A percentile compares a stretch with the other conserved stretches of the same genome.
phyloP scores from a whole-genome alignment of 2,888 invertebrate genomes.

The Eupithecia tripunctaria region DNA sequence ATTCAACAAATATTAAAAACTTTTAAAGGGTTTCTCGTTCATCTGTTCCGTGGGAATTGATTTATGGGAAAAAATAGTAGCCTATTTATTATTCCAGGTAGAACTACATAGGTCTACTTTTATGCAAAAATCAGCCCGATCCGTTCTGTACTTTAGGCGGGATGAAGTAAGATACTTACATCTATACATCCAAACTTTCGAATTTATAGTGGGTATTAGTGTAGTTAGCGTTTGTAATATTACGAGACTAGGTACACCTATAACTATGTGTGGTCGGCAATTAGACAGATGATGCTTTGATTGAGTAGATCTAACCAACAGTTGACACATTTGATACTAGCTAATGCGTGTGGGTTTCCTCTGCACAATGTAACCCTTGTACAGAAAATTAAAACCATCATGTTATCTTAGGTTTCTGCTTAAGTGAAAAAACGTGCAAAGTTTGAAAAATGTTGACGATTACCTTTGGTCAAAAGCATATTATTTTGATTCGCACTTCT shows the following conservation, averaged over 20 bases:
- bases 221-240: background rate
- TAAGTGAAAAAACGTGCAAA: background rate
- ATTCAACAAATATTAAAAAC: no score
- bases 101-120: no score
- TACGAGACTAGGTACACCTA: background rate
- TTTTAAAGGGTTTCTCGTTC: no score
- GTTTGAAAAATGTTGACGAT: background rate
- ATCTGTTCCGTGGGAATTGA: no score
- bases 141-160: no score
- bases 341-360: background rate
- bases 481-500: background rate
- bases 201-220: background rate
- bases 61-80: no score
- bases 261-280: background rate
- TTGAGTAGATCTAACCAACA: constrained; percentile 5
- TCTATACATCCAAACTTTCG: background rate
- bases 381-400: background rate
- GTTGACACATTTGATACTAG: background rate
- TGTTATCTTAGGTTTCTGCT: no score
- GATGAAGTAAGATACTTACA: constrained; percentile 5
- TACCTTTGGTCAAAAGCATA: background rate
- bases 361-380: background rate
- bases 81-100: no score
- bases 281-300: background rate
- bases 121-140: no score